Evolutionary conservation across 35 echinoderm and acorn worm species (phyloP).

Genomic region (Ophioderma brevispina): DNA sequence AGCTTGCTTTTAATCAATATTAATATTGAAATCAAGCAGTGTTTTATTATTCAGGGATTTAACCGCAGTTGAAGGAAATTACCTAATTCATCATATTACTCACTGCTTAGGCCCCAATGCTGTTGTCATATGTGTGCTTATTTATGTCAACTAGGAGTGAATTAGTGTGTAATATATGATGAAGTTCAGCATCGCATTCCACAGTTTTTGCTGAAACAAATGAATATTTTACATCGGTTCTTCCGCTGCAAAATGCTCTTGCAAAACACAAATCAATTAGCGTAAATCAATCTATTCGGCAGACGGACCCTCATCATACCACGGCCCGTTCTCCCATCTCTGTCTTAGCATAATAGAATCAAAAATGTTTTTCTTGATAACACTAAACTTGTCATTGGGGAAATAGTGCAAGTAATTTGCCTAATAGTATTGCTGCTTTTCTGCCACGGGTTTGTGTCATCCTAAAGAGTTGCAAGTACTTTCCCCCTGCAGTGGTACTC

Average conservation of each 20-base stretch:
- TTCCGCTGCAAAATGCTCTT: too few species aligned
- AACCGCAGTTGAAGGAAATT: neutral
- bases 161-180: too few species aligned
- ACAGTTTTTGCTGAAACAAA: too few species aligned
- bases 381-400: neutral
- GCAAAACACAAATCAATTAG: neutral
- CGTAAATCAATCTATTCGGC: neutral
- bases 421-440: conserved; percentile 1
- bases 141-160: too few species aligned
- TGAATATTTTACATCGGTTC: too few species aligned
- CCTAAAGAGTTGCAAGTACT: neutral
- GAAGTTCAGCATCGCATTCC: too few species aligned
- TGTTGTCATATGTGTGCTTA: too few species aligned
- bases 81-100: conserved; percentile 8
- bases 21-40: neutral
- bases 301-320: neutral
- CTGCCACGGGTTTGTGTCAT: neutral
- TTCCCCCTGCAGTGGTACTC: conserved; percentile 19
- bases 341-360: neutral
- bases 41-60: neutral
- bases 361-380: neutral
- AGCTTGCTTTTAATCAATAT: neutral
- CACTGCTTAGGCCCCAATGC: neutral
- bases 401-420: neutral
- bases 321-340: neutral